Evolutionary conservation across 2,888 invertebrate genomes (phyloP).

Genomic region (Lepas anatifera): DNA sequence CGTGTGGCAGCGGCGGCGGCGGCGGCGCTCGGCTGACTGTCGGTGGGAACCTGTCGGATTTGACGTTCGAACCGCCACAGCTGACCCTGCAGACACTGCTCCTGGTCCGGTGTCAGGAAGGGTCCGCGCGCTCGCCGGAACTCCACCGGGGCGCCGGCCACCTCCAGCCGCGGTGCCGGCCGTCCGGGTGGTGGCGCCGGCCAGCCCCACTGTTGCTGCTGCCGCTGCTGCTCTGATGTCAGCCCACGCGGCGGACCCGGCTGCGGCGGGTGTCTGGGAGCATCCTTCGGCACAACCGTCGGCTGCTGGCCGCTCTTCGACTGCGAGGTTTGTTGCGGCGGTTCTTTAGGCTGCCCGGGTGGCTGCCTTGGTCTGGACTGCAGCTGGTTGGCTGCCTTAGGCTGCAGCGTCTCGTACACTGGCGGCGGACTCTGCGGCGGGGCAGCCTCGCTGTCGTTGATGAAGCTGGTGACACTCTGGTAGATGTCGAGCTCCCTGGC

Average conservation of each 20-base stretch:
- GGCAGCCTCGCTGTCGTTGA: neutral
- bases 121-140: neutral
- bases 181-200: neutral
- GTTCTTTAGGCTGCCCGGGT: no score
- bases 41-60: neutral
- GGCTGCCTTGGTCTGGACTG: no score
- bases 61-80: neutral
- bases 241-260: no score
- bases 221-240: no score
- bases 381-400: no score
- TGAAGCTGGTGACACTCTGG: neutral
- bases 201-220: neutral
- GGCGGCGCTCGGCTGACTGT: neutral
- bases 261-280: no score
- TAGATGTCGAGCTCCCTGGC: neutral
- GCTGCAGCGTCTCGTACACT: no score
- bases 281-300: no score
- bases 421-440: neutral
- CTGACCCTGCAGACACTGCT: neutral
- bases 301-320: no score
- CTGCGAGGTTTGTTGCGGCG: no score
- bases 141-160: conserved; percentile 8
- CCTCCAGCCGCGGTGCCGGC: neutral
- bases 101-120: neutral
- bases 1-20: neutral